phyloP scores from a whole-genome alignment of 2,113 vertebrate genomes.

The Oncorhynchus mykiss region DNA sequence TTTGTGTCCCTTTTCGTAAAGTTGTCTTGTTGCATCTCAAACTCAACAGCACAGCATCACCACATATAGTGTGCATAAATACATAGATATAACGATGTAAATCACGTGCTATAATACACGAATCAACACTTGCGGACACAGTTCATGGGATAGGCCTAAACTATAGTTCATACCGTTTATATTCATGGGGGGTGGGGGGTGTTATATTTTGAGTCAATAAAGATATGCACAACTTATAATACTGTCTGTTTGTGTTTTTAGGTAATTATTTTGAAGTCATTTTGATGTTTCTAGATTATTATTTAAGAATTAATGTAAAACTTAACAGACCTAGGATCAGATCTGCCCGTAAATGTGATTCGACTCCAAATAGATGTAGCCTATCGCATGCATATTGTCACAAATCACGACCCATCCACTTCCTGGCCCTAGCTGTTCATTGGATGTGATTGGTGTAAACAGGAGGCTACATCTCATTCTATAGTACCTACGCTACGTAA shows the following conservation, averaged over 20 bases:
- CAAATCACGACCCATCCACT: conserved; percentile 9
- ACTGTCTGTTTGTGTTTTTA: neutral
- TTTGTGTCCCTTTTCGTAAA: no score
- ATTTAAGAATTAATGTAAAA: neutral
- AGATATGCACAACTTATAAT: conserved; percentile 56
- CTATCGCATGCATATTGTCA: conserved; percentile 29
- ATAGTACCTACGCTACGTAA: neutral
- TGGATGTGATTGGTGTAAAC: conserved; percentile 51
- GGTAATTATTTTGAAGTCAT: neutral
- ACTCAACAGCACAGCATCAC: no score
- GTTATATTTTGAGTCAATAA: conserved; percentile 74
- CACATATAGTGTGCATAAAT: no score
- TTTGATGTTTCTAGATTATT: neutral
- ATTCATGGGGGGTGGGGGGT: conserved; percentile 24
- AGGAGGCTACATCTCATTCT: neutral
- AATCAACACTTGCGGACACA: neutral
- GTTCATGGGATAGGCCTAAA: neutral
- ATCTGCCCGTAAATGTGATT: neutral
- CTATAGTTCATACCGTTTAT: no score
- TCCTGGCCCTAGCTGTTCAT: conserved; percentile 17
- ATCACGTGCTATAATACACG: no score
- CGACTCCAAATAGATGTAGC: conserved; percentile 34
- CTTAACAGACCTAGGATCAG: neutral
- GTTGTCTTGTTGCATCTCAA: neutral
- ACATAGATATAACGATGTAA: no score